Conservation (phyloP, 1,140 invertebrate species). For the Drosophila ficusphila region DNA sequence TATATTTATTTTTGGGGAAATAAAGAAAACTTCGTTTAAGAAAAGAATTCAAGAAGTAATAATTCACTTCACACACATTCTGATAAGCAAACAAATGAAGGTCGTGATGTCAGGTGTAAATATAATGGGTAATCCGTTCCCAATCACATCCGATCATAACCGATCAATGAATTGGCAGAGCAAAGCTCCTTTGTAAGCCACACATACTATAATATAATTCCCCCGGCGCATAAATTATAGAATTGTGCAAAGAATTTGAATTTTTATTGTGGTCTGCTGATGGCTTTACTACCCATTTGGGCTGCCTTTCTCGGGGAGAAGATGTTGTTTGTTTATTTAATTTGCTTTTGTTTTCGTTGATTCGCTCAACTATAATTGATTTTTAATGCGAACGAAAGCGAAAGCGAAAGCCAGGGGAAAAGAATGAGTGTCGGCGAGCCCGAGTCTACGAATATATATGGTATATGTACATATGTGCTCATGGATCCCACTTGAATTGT, state of each 20-base stretch:
- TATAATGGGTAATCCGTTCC: not conserved
- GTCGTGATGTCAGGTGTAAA: not conserved
- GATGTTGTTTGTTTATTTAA: constrained; percentile 27
- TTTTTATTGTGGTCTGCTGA: not conserved
- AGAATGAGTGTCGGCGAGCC: not conserved
- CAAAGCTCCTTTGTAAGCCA: constrained; percentile 3
- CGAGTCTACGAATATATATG: too few species aligned
- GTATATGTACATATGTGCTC: not conserved
- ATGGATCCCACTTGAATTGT: constrained; percentile 8
- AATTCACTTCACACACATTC: too few species aligned
- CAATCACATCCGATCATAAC: not conserved
- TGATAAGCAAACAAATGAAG: not conserved
- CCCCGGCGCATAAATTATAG: constrained; percentile 25
- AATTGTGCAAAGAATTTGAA: not conserved
- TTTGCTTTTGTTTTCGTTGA: constrained; percentile 12
- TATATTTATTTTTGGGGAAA: too few species aligned
- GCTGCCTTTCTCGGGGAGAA: constrained; percentile 28
- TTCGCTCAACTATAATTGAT: constrained; percentile 52
- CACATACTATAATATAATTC: constrained; percentile 2
- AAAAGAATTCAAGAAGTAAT: too few species aligned
- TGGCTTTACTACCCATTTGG: constrained; percentile 10
- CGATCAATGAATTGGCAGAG: not conserved
- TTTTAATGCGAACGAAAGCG: constrained; percentile 35
- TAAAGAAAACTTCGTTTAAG: too few species aligned
- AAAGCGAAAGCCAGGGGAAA: constrained; percentile 35